phyloP scores from a whole-genome alignment of 2,888 invertebrate genomes.

The Tetragonula carbonaria region DNA sequence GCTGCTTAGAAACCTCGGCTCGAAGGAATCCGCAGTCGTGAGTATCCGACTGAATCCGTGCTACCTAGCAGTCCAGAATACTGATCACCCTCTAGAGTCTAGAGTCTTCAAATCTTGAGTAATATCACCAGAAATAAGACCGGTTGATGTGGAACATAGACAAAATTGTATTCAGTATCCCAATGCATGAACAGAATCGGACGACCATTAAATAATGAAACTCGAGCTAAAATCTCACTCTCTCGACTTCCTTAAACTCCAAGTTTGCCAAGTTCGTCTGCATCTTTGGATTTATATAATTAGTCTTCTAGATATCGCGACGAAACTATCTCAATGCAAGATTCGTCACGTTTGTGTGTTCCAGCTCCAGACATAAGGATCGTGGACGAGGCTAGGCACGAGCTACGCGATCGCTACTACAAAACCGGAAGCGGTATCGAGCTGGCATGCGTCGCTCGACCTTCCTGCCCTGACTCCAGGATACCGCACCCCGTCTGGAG shows the following conservation, averaged over 20 bases:
- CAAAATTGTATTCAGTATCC: neutral
- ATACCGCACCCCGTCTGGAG: constrained; percentile 81
- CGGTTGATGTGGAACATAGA: neutral
- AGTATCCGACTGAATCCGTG: neutral
- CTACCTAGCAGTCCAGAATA: neutral
- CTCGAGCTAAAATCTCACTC: neutral
- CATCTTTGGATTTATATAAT: neutral
- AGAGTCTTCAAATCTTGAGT: neutral
- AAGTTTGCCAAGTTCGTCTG: neutral
- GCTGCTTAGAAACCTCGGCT: neutral
- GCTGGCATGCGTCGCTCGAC: constrained; percentile 86
- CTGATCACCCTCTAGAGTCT: neutral
- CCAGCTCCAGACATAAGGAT: constrained; percentile 90
- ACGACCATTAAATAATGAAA: neutral
- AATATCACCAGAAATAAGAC: neutral
- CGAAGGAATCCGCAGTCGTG: neutral
- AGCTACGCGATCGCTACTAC: constrained; percentile 89
- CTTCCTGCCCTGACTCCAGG: constrained; percentile 83
- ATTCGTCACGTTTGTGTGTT: constrained; percentile 26
- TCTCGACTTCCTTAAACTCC: neutral
- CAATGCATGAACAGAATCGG: neutral
- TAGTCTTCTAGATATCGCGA: neutral
- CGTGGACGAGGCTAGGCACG: constrained; percentile 89
- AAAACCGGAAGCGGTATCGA: constrained; percentile 91
- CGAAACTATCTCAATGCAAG: too few species aligned